These are phyloP conservation scores for Lipophrys pholis DNA, from an alignment of 2,113 vertebrate species.

Conservation along the genomic window DNA sequence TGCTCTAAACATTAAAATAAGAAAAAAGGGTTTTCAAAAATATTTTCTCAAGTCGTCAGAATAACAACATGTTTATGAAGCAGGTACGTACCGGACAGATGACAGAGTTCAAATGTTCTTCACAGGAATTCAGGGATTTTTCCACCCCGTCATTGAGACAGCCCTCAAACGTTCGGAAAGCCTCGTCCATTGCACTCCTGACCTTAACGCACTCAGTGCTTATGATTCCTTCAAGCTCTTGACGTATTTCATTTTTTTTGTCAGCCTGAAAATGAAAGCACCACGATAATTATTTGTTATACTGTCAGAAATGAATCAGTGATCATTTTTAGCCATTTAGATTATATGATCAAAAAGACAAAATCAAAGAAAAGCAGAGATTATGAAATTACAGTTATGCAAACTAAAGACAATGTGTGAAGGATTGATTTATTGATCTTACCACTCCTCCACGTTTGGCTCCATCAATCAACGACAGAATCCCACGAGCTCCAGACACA, in stretches of 20 bases:
- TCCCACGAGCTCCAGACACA: slow-evolving; percentile 40
- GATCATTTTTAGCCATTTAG: too few species aligned
- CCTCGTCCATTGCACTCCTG: background rate
- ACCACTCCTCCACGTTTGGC: slow-evolving; percentile 13
- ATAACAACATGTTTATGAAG: background rate
- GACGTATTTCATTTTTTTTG: background rate
- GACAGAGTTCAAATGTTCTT: background rate
- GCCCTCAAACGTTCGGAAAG: background rate
- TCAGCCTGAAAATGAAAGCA: slow-evolving; percentile 12
- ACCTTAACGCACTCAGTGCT: background rate
- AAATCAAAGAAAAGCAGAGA: too few species aligned
- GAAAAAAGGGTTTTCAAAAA: background rate
- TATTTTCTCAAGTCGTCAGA: background rate
- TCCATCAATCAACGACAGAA: slow-evolving; percentile 49
- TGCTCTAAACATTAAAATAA: slow-evolving; percentile 8
- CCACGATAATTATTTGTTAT: too few species aligned
- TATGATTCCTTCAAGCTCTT: background rate
- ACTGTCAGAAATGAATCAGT: background rate
- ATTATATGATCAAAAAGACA: too few species aligned
- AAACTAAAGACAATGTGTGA: too few species aligned
- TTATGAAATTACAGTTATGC: too few species aligned
- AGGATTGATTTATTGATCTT: background rate
- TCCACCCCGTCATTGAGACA: slow-evolving; percentile 28
- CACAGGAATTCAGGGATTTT: slow-evolving; percentile 5
- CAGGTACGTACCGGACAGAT: background rate